Percentiles rank a stretch among this genome's conserved stretches.
phyloP scores from a whole-genome alignment of 2,113 vertebrate species.

The Alligator sinensis region DNA sequence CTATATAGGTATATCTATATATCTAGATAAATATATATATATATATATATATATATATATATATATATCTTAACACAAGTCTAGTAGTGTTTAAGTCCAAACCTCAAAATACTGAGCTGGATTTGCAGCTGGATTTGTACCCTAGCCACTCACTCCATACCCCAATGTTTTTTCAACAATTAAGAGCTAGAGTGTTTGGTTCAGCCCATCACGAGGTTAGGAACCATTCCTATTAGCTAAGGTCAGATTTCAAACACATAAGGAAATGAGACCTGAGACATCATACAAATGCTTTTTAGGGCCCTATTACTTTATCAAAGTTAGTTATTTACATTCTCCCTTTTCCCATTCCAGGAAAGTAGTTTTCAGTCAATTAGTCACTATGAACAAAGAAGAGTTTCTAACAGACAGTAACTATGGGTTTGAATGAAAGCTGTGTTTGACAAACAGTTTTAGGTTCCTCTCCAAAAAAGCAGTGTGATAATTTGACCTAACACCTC shows the following conservation, averaged over 20 bases:
- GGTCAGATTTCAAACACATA: neutral
- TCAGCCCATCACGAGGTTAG: neutral
- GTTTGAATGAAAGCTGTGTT: neutral
- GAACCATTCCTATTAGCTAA: neutral
- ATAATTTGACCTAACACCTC: neutral
- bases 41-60: too few species aligned
- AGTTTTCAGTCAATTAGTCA: neutral
- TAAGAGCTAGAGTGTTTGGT: neutral
- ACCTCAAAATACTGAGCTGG: neutral
- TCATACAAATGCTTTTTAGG: neutral
- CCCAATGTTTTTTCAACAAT: rapidly evolving
- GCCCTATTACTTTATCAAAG: neutral
- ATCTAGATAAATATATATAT: too few species aligned
- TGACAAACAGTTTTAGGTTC: neutral
- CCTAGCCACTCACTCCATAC: neutral
- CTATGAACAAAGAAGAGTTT: neutral
- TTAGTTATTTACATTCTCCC: neutral
- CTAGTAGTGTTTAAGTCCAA: neutral
- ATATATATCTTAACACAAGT: neutral
- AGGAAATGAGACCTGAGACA: neutral
- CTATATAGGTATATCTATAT: too few species aligned
- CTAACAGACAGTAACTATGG: neutral
- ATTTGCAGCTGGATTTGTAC: neutral
- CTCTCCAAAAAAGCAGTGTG: neutral
- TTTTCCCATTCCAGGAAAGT: neutral